These are phyloP conservation scores for Phacellophora camtschatica DNA, from an alignment of 30 jellyfish, hydroid and myxozoan species.

Conservation along the genomic window DNA sequence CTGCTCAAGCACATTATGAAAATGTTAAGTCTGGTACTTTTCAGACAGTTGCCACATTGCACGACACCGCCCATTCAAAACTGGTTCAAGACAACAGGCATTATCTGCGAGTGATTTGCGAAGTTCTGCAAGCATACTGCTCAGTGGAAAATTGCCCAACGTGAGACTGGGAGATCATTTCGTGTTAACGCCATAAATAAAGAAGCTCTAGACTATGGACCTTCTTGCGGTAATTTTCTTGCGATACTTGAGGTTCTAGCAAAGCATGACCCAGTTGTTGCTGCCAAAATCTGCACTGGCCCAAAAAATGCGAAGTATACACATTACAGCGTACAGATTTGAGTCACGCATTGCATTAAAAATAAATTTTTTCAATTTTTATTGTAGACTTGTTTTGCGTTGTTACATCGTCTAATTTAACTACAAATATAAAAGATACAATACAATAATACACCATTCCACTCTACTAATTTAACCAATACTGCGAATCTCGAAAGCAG, in stretches of 20 bases:
- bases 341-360: too few relatives aligned
- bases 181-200: not conserved
- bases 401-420: too few relatives aligned
- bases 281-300: conserved; percentile 9
- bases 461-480: too few relatives aligned
- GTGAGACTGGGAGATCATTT: conserved; percentile 47
- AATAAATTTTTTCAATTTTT: too few relatives aligned
- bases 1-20: conserved; percentile 9
- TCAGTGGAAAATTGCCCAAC: conserved; percentile 49
- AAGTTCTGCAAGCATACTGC: conserved; percentile 49
- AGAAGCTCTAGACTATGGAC: conserved; percentile 22
- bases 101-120: conserved; percentile 21
- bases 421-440: too few relatives aligned
- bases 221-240: conserved; percentile 49
- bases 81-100: conserved; percentile 41
- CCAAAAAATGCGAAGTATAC: conserved; percentile 51
- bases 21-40: conserved; percentile 35
- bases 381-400: too few relatives aligned
- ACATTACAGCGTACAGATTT: conserved; percentile 31
- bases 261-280: conserved; percentile 22
- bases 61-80: not conserved
- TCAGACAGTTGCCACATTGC: conserved; percentile 3
- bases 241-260: conserved; percentile 38
- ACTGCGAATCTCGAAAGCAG: too few relatives aligned
- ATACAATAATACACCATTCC: too few relatives aligned